Evolutionary conservation across 2,797 vertebrate genomes (phyloP).

Genomic region (Champsocephalus gunnari): DNA sequence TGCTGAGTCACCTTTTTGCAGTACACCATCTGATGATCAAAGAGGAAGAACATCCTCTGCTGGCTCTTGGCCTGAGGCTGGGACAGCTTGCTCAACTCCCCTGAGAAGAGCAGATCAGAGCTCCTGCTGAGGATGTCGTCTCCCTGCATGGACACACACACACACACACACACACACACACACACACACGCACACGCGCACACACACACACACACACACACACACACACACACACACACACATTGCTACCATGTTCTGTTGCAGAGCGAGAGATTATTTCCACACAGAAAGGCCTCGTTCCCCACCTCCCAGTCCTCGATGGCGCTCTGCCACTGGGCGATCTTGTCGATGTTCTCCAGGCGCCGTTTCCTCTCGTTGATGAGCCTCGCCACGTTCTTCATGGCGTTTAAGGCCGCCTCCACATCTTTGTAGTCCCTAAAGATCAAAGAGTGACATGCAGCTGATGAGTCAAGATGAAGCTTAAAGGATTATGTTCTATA

Average conservation of each 20-base stretch:
- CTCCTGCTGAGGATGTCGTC: conserved; percentile 94
- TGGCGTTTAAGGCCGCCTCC: conserved; percentile 94
- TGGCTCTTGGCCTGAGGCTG: conserved; percentile 94
- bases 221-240: conserved; percentile 5
- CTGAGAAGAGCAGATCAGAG: conserved; percentile 95
- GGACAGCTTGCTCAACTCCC: conserved; percentile 92
- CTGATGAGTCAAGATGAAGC: background rate
- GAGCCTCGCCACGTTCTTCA: conserved; percentile 95
- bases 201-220: conserved; percentile 14
- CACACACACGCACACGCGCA: background rate
- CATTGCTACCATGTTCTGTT: background rate
- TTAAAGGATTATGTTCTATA: background rate
- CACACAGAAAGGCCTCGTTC: background rate
- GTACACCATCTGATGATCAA: conserved; percentile 96
- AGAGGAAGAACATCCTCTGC: conserved; percentile 96
- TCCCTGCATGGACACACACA: conserved; percentile 80
- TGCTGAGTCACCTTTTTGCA: conserved; percentile 91
- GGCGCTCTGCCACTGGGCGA: conserved; percentile 96
- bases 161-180: conserved; percentile 20
- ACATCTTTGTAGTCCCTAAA: conserved; percentile 95
- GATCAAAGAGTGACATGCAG: conserved; percentile 5
- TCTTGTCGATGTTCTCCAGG: conserved; percentile 97
- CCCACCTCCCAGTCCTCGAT: conserved; percentile 97
- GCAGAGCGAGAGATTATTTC: background rate
- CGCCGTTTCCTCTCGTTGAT: conserved; percentile 96